phyloP scores from a whole-genome alignment of 2,113 vertebrate genomes.

The Nerophis lumbriciformis region DNA sequence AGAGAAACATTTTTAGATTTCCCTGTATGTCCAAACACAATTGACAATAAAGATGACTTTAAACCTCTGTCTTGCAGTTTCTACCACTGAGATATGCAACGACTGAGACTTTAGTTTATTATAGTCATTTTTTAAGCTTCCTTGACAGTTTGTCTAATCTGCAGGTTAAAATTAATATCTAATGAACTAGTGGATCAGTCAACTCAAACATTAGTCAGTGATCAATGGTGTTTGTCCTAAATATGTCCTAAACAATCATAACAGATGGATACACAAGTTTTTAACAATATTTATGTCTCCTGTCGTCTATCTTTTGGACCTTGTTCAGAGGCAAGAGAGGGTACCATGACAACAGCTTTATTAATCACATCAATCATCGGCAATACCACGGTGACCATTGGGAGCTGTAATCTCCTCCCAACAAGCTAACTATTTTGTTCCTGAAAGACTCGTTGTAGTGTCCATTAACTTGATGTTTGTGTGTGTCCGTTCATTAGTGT shows the following conservation, averaged over 20 bases:
- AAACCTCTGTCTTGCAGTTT: slow-evolving; percentile 12
- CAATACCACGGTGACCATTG: slow-evolving; percentile 56
- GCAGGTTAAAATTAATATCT: too few species aligned
- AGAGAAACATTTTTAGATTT: too few species aligned
- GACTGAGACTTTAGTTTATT: slow-evolving; percentile 15
- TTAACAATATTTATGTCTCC: slow-evolving; percentile 18
- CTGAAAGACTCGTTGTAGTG: slow-evolving; percentile 44
- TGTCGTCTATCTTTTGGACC: slow-evolving; percentile 37
- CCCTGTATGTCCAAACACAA: too few species aligned
- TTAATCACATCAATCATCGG: slow-evolving; percentile 76
- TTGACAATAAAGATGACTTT: too few species aligned
- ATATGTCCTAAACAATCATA: slow-evolving; percentile 42
- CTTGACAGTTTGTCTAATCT: background rate
- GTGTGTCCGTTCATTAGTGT: too few species aligned
- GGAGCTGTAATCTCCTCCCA: slow-evolving; percentile 58
- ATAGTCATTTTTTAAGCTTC: slow-evolving; percentile 14
- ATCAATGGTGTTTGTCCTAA: slow-evolving; percentile 42
- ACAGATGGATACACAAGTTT: slow-evolving; percentile 29
- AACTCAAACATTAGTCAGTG: background rate
- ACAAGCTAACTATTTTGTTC: slow-evolving; percentile 51
- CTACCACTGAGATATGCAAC: slow-evolving; percentile 22
- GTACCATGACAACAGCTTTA: slow-evolving; percentile 68
- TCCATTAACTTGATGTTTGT: slow-evolving; percentile 42
- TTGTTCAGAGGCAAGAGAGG: slow-evolving; percentile 46
- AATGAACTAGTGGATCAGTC: slow-evolving; percentile 26